These are phyloP conservation scores for Falcunculus frontatus DNA, from an alignment of 2,113 vertebrate genomes.

Conservation along the genomic window DNA sequence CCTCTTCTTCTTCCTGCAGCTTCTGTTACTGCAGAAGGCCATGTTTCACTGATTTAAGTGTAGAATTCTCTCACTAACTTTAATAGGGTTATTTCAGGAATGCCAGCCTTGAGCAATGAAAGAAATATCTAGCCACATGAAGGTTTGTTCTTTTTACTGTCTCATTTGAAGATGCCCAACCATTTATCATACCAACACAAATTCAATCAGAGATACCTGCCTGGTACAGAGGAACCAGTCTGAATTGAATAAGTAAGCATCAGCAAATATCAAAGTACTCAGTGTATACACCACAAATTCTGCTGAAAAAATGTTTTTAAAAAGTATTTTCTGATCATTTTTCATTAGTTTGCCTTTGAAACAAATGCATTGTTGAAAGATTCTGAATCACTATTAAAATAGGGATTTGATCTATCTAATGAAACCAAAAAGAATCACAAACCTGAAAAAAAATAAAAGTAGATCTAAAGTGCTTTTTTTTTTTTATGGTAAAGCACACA, in stretches of 20 bases:
- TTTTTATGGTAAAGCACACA: background rate
- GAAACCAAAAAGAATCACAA: background rate
- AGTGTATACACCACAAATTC: background rate
- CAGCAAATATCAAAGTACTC: background rate
- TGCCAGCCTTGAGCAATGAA: background rate
- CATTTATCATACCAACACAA: background rate
- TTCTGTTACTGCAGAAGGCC: background rate
- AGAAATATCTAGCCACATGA: background rate
- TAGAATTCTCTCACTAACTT: background rate
- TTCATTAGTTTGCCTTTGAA: background rate
- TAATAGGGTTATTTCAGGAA: background rate
- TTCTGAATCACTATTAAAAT: background rate
- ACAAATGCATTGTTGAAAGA: background rate
- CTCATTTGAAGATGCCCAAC: background rate
- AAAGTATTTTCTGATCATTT: background rate
- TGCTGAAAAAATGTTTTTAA: background rate
- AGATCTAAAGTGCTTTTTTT: accelerated
- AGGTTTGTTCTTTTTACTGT: background rate
- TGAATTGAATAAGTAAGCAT: background rate
- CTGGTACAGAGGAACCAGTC: background rate
- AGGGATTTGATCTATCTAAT: background rate
- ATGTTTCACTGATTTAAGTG: background rate
- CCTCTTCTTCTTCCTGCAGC: background rate
- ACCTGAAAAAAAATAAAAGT: background rate
- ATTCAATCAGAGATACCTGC: background rate